Base-by-base conservation (phyloP, 53 echinoderm and acorn worm genomes). In the Paracentrotus lividus region DNA sequence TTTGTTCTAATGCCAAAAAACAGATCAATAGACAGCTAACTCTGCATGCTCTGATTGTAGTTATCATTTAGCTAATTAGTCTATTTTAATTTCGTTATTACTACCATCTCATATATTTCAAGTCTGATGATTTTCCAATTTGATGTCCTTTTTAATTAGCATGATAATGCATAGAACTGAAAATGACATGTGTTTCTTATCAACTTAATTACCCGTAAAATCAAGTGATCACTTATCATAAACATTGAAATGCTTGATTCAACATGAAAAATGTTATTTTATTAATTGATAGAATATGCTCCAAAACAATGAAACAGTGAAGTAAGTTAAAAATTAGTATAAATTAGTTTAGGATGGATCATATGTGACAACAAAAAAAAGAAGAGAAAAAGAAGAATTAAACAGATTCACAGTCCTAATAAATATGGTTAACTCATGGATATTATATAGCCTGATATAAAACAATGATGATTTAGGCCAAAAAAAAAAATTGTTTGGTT, bases 141-240 rank as follows among this genome's bases (percentile, higher is more conserved):
- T 20, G 36, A 40, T 72, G 72, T 72, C 72, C 72, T 72, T 72
- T 72, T 72, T 72, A 36, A 72, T 72, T 72, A 72, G 40, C 40
- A 72, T 40, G 72, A 20, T 72, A 72, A 72, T 72, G 27, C 21
- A 20, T 18, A 40, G 40, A 72, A 31, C 31, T 29, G 64, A 64
- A 64, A 31, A 64, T 0, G 31, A 72, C 72, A 72, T 72, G 40
- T 72, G 72, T 34, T 64, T 64, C 72, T 72, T 72, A 18, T 72
- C 32, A 72, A 72, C 72, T 40, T 72, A 40, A 72, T 72, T 5
- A 72, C 32, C 21, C 3, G 36, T 72, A 21, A 18, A 72, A 38
- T 36, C 20, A 72, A n/a, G 36, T 72, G 72, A 40, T 72, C 72
- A 72, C 5, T 72, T 72, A 72, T 72, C 72, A 64, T 64, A 64